Evolutionary conservation across 2,113 vertebrate genomes (phyloP).

Genomic region (Atrichornis clamosus): DNA sequence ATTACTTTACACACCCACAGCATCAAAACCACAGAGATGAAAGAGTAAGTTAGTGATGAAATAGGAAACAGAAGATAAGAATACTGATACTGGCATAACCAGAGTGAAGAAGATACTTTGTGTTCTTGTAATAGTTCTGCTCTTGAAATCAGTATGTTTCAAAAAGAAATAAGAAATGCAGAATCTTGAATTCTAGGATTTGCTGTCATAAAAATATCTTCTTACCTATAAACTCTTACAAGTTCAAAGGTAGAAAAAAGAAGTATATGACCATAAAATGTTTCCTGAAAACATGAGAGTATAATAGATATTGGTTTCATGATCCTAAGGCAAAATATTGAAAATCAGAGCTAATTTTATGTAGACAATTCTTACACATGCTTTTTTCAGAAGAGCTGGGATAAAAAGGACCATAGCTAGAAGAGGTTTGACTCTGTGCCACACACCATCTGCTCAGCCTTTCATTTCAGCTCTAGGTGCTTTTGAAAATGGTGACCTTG

Average conservation of each 20-base stretch:
- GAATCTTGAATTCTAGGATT: background rate
- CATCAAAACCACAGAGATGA: background rate
- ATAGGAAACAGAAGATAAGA: background rate
- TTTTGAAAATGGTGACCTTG: slow-evolving; percentile 33
- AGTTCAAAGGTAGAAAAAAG: background rate
- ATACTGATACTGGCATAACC: background rate
- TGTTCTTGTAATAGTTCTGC: background rate
- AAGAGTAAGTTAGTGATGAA: background rate
- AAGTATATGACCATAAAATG: background rate
- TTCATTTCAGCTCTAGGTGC: slow-evolving; percentile 6
- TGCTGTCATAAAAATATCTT: background rate
- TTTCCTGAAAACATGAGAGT: background rate
- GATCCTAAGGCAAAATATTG: background rate
- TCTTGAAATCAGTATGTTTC: background rate
- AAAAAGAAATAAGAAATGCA: background rate
- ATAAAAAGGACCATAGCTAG: background rate
- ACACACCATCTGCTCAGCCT: background rate
- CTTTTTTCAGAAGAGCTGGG: background rate
- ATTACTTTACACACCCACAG: slow-evolving; percentile 9
- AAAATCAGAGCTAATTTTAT: background rate
- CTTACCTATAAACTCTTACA: background rate
- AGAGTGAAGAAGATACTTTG: background rate
- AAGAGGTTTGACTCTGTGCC: background rate
- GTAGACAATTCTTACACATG: background rate
- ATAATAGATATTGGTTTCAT: background rate